Percentiles rank a stretch among this genome's conserved stretches.
Conservation (phyloP, 2,797 vertebrate genomes). For the Ciconia nigra region DNA sequence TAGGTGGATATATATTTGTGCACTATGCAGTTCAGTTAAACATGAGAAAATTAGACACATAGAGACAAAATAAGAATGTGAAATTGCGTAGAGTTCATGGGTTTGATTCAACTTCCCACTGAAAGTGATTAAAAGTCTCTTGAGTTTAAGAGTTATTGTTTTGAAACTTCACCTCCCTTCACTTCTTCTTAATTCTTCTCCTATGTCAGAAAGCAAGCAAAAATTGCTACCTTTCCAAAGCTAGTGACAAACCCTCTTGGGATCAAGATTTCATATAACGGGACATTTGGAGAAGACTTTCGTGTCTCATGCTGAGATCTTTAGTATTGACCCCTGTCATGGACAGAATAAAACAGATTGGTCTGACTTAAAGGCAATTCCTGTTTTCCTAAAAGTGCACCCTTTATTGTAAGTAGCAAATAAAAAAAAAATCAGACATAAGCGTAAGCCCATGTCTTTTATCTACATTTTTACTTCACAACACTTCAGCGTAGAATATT, state of each 20-base stretch:
- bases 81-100: not conserved
- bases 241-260: not conserved
- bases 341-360: not conserved
- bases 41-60: not conserved
- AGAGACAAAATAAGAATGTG: not conserved
- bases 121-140: not conserved
- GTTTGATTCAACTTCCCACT: not conserved
- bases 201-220: not conserved
- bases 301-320: not conserved
- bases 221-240: not conserved
- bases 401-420: not conserved
- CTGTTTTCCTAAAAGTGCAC: not conserved
- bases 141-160: not conserved
- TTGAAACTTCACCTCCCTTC: not conserved
- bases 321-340: not conserved
- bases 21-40: not conserved
- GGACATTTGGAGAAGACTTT: not conserved
- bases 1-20: not conserved
- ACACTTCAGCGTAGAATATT: not conserved
- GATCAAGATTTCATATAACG: not conserved
- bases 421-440: not conserved
- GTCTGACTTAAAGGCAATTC: not conserved
- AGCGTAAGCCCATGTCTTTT: not conserved
- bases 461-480: not conserved
- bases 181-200: not conserved